Evolutionary conservation across 2,888 invertebrate genomes (phyloP).

Genomic region (Eristalis intricaria): DNA sequence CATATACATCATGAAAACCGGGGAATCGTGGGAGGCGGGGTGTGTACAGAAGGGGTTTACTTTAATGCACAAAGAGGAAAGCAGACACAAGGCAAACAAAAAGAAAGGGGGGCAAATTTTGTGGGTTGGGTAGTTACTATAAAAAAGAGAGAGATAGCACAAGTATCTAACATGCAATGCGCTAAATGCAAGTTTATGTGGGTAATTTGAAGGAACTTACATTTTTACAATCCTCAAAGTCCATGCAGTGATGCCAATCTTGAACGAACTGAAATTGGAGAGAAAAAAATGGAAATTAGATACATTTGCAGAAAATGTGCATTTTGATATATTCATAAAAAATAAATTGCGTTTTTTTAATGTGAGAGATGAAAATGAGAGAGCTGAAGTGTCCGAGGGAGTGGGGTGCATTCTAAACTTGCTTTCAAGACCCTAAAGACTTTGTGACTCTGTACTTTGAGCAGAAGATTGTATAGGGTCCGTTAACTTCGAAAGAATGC

Average conservation of each 20-base stretch:
- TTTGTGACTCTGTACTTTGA: too few relatives aligned
- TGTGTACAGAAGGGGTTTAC: conserved; percentile 17
- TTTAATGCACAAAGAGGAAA: conserved; percentile 8
- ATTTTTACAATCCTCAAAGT: conserved; percentile 80
- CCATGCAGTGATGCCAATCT: conserved; percentile 81
- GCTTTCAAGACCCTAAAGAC: too few relatives aligned
- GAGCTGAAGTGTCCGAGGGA: too few relatives aligned
- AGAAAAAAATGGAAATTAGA: conserved; percentile 8
- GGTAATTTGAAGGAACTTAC: conserved; percentile 76
- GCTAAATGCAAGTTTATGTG: conserved; percentile 29
- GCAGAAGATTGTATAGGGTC: too few relatives aligned
- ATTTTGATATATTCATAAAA: background rate
- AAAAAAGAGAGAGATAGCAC: background rate
- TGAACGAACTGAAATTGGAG: conserved; percentile 78
- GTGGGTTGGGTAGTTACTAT: background rate
- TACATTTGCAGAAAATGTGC: background rate
- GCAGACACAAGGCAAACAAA: conserved; percentile 18
- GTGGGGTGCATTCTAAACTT: too few relatives aligned
- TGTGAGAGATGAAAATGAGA: too few relatives aligned
- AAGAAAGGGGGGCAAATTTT: conserved; percentile 22
- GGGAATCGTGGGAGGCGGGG: background rate
- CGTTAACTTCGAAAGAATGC: too few relatives aligned
- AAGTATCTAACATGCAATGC: conserved; percentile 53
- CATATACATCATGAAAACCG: conserved; percentile 68
- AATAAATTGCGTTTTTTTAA: background rate